Evolutionary conservation across 2,797 vertebrate genomes (phyloP), one percentile per base, ranked within the genome.

Genomic region (Paratrypauchen microcephalus): DNA sequence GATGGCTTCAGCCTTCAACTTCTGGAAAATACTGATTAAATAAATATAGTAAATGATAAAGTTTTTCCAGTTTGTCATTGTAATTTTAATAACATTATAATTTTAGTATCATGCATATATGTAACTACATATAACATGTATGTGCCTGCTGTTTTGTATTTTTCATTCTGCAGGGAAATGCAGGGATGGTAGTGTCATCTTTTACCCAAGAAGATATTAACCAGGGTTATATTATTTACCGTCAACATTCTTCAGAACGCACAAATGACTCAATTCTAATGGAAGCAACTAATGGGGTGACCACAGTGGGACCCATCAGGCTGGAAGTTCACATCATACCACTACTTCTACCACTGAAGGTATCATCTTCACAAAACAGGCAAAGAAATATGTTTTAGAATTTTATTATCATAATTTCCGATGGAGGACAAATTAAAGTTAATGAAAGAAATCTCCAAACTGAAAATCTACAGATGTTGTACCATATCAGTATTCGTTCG

Each of bases 131-230:
- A n/a, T n/a, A n/a, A n/a, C n/a, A n/a, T n/a, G n/a, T n/a, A n/a
- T n/a, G n/a, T n/a, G n/a, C n/a, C n/a, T n/a, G n/a, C n/a, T n/a
- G n/a, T 28, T 57, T 57, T 28, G 13, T 47, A 12, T 45, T 64
- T 45, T 15, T 18, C 11, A 71, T 23, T 26, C 39, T 70, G 23
- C 62, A 89, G 88, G 66, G 15, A 52, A 19, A 60, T 36, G 71
- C 15, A 65, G 70, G 74, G 16, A 85, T 83, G 30, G 83, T 84
- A 4, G 63, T 88, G 65, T 81, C 83, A 70, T 92, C 76, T 6
- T 98, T 98, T 87, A 95, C 93, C 1, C 95, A 96, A 70, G 87
- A 93, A 66, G 95, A 97, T 79, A 32, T 96, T 28, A 88, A 96
- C 6, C 85, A 92, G 54, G 95, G 93, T 13, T 75, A 82, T 50